Evolutionary conservation across 2,113 vertebrate species (phyloP), one percentile per base, ranked within the genome.

Genomic region (Pseudopipra pipra): DNA sequence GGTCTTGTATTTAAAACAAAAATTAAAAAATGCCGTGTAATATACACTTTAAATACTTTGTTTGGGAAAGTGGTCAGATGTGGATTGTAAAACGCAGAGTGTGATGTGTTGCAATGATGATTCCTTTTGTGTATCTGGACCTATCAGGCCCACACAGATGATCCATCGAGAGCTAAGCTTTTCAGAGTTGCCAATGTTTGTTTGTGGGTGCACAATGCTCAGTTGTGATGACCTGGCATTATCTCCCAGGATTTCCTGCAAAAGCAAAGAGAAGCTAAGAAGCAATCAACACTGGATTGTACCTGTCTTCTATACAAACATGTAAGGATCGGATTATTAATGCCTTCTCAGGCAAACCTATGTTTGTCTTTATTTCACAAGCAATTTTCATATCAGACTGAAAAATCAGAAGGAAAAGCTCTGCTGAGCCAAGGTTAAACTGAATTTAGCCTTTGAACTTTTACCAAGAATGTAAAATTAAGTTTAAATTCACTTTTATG

Each of bases 321-420:
- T 94, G 95, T n/a, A 61, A 95, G 96, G 95, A 96, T 96, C n/a
- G 82, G 96, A 97, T 98, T 97, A 98, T 98, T 98, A 97, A 97
- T 97, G 95, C 97, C 81, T 94, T 91, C 95, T 95, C 96, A 94
- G 94, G 96, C 65, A 8, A 95, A 95, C 81, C 72, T 39, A 1
- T 97, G 97, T 98, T 98, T 98, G 97, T 94, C 97, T 97, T 97
- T 96, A 97, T 97, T 97, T 98, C 97, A 96, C 95, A 97, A 97
- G 96, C 97, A 97, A 98, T 98, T 97, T 97, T 96, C 85, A 95
- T 92, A 96, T 92, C 93, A 79, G 77, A 75, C 92, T 67, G 66
- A 87, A 93, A 94, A 96, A 95, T 95, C 93, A 94, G 91, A 63
- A 82, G 70, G 59, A 87, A 95, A 90, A 87, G 85, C 83, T 71